Percentiles rank a stretch among this genome's conserved stretches.
These are phyloP conservation scores for Neuroterus valhalla DNA, from an alignment of 1,140 invertebrate species.

Conservation along the genomic window DNA sequence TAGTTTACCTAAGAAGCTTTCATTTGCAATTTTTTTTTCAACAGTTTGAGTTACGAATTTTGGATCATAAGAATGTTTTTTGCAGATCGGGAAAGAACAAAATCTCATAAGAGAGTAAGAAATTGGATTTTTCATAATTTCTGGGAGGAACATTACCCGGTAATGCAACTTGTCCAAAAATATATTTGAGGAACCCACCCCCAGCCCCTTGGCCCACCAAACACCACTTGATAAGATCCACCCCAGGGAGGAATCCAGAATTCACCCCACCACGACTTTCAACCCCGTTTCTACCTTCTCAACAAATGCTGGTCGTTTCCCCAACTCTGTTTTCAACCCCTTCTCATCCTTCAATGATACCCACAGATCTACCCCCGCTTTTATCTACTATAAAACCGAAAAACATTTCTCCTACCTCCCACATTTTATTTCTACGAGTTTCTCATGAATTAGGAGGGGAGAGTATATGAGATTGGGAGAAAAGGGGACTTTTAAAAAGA, in stretches of 20 bases:
- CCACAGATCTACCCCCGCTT: slow-evolving; percentile 4
- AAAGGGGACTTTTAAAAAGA: slow-evolving; percentile 3
- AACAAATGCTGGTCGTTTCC: background rate
- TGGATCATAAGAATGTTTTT: no score
- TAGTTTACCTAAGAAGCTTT: no score
- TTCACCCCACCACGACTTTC: background rate
- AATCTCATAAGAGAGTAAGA: no score
- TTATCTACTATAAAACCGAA: slow-evolving; percentile 57
- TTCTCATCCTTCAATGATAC: background rate
- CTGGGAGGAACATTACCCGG: background rate
- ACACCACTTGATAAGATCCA: slow-evolving; percentile 12
- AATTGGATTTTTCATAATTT: no score
- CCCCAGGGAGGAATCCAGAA: background rate
- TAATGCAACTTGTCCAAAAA: background rate
- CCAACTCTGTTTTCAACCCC: slow-evolving; percentile 5
- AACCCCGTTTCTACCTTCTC: slow-evolving; percentile 8
- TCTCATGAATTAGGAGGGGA: slow-evolving; percentile 7
- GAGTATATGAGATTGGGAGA: background rate
- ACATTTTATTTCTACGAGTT: slow-evolving; percentile 21
- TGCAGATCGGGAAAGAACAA: no score
- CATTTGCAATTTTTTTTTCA: no score
- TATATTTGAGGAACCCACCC: background rate
- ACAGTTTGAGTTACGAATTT: no score
- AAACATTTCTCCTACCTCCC: slow-evolving; percentile 55
- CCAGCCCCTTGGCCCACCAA: slow-evolving; percentile 8